Evolutionary conservation across 2,797 vertebrate species (phyloP), one percentile per base, ranked within the genome.

Genomic region (Acanthopagrus latus): DNA sequence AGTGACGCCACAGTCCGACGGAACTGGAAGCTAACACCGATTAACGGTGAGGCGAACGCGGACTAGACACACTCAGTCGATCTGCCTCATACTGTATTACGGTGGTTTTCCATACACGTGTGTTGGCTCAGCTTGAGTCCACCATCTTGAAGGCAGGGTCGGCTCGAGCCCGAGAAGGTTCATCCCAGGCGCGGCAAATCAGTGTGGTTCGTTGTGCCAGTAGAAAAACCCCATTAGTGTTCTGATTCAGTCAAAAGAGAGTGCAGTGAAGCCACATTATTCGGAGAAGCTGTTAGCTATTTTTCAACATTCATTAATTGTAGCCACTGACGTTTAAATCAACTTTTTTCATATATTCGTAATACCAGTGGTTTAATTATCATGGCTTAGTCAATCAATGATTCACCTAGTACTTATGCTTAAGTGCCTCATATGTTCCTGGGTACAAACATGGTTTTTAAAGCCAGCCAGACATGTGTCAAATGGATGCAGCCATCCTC

Each of bases 1-100:
- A 94, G 95, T 11, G 95, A 97, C 3, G 93, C 93, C 46, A 94
- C 93, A 0, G 94, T 96, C 51, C 92, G 92, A 25, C 90, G 94
- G 33, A 96, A 96, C 79, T 97, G 96, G 96, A 96, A 92, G 66
- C 93, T 97, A 54, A 96, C 93, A 0, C 91, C 95, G 12, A 94
- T 97, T 48, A 97, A 97, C 16, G 96, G 96, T 97, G 84, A 81
- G 90, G 54, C 63, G 44, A 76, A 56, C 1, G 6, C 23, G 73
- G 44, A 58, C 18, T 8, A 17, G 3, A 18, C 38, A 47, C 64
- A 68, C n/a, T 18, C 29, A n/a, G 29, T 50, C 17, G 4, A 51
- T 20, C 2, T 17, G 29, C 18, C 27, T 23, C 33, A 52, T 11
- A 20, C 18, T 23, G 11, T n/a, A 17, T 59, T 38, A 38, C 7